A percentile compares a stretch with the other conserved stretches of the same genome.
phyloP scores from a whole-genome alignment of 2,888 invertebrate species.

The Aporophyla nigra region DNA sequence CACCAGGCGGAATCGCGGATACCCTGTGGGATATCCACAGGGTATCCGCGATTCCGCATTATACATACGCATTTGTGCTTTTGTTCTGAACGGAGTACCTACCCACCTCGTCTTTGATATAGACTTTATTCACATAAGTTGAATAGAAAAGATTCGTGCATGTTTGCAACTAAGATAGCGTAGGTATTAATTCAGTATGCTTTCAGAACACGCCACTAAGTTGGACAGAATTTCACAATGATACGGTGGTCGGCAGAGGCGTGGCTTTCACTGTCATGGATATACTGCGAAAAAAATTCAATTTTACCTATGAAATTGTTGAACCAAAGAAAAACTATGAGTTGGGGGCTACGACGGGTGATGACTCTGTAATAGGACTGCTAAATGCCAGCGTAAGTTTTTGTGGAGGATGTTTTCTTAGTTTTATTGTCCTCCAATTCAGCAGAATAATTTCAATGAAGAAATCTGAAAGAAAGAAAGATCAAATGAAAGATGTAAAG shows the following conservation, averaged over 20 bases:
- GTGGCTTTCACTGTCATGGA: conserved; percentile 94
- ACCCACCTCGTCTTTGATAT: no score
- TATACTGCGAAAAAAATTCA: conserved; percentile 92
- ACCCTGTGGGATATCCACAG: no score
- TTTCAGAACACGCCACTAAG: conserved; percentile 92
- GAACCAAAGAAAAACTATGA: conserved; percentile 92
- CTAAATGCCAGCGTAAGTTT: conserved; percentile 91
- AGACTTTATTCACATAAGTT: not conserved
- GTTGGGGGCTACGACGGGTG: conserved; percentile 89
- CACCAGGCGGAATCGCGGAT: not conserved
- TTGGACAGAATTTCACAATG: conserved; percentile 89
- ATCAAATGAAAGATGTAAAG: no score
- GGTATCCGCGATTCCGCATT: no score
- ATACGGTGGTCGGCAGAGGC: conserved; percentile 91
- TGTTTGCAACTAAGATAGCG: no score
- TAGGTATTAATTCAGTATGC: not conserved
- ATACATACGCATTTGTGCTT: not conserved
- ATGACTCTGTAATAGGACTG: conserved; percentile 92
- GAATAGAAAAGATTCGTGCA: not conserved
- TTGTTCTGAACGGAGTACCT: not conserved
- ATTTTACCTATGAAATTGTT: conserved; percentile 94
- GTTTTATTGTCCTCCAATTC: not conserved
- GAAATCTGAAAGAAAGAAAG: no score
- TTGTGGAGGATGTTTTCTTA: not conserved
- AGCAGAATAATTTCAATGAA: not conserved